phyloP scores from a whole-genome alignment of 2,797 vertebrate genomes.

The Sebastes kiyomatsui region DNA sequence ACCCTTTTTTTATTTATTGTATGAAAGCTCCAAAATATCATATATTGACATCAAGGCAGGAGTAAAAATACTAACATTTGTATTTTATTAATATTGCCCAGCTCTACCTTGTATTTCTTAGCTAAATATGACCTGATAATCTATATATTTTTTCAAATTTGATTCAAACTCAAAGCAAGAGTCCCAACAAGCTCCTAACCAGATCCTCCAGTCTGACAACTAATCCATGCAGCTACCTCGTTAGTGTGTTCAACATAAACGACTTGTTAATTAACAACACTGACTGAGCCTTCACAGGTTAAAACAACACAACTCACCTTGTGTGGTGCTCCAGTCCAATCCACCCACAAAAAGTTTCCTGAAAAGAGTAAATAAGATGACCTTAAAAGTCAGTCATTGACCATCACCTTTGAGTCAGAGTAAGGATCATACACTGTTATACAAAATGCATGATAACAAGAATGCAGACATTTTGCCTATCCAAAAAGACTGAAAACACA shows the following conservation, averaged over 20 bases:
- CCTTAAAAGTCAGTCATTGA: background rate
- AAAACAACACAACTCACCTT: slow-evolving; percentile 85
- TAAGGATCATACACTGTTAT: background rate
- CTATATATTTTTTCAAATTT: background rate
- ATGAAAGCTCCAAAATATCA: background rate
- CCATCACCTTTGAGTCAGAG: background rate
- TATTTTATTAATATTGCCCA: background rate
- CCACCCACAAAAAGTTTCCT: slow-evolving; percentile 99
- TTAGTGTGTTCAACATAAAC: background rate
- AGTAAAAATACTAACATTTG: background rate
- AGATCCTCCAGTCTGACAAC: background rate
- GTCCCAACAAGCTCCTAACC: background rate
- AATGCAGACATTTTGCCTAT: background rate
- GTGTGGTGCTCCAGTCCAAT: slow-evolving; percentile 99
- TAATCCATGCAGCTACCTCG: background rate
- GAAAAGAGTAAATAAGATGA: slow-evolving; percentile 64
- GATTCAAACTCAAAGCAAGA: background rate
- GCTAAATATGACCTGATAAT: background rate
- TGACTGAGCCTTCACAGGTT: background rate
- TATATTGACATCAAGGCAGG: background rate
- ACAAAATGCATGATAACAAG: background rate
- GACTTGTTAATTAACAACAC: background rate
- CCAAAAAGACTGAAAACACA: background rate
- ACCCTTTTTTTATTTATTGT: background rate
- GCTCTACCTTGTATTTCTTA: background rate